phyloP scores from a whole-genome alignment of 1,140 invertebrate species.

The Diachasma alloeum region DNA sequence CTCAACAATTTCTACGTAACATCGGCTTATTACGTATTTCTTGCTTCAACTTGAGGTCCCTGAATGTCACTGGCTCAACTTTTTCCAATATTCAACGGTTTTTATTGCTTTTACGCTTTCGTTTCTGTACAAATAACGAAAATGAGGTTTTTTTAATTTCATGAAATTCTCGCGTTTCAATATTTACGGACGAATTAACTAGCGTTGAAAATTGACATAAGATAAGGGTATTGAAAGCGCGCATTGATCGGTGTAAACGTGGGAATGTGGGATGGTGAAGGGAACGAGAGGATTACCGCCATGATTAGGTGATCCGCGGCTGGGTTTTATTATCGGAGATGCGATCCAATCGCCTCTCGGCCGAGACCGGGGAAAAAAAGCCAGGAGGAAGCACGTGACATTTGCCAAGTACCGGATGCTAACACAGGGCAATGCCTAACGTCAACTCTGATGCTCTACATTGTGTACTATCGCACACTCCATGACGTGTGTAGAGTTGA shows the following conservation, averaged over 20 bases:
- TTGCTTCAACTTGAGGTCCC: not conserved
- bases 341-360: not conserved
- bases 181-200: not conserved
- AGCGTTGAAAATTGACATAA: not conserved
- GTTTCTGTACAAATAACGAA: not conserved
- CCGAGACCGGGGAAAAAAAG: not conserved
- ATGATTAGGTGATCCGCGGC: not conserved
- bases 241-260: not conserved
- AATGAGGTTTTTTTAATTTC: not conserved
- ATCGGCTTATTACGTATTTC: not conserved
- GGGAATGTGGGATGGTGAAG: not conserved
- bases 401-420: not conserved
- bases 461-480: not conserved
- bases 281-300: not conserved
- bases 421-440: not conserved
- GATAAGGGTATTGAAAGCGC: not conserved
- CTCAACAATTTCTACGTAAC: not conserved
- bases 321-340: not conserved
- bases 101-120: not conserved
- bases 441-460: not conserved
- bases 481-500: conserved; percentile 31
- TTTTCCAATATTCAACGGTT: not conserved
- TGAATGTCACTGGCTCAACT: not conserved
- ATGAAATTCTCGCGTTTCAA: not conserved
- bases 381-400: not conserved